These are phyloP conservation scores for Sarcophaga bullata DNA, from an alignment of 1,140 invertebrate genomes.

Conservation along the genomic window DNA sequence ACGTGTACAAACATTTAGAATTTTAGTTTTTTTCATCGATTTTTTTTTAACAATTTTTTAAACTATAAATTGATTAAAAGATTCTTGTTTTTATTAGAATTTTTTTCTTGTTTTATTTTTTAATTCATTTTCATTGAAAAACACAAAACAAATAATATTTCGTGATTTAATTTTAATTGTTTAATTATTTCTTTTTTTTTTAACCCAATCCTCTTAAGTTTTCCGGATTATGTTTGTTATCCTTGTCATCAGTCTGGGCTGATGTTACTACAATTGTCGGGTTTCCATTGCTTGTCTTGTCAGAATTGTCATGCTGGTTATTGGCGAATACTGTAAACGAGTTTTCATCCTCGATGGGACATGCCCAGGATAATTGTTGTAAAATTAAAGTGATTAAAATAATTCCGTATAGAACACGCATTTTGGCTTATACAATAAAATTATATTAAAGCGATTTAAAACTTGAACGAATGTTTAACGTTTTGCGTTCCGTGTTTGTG, in stretches of 20 bases:
- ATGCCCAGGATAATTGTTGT: conserved; percentile 16
- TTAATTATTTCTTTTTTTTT: conserved; percentile 1
- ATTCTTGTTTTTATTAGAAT: no score
- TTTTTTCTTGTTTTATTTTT: no score
- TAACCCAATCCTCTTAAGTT: conserved; percentile 26
- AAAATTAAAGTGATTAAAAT: conserved; percentile 11
- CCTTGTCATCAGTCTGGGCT: neutral
- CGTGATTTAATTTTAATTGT: neutral
- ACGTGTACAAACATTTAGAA: no score
- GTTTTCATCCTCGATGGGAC: neutral
- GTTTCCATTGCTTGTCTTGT: neutral
- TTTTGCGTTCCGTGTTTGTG: neutral
- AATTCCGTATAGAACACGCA: neutral
- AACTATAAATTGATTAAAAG: no score
- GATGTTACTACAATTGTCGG: no score
- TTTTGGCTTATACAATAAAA: neutral
- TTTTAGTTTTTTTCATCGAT: no score
- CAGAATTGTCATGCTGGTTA: no score
- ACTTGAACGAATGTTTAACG: neutral
- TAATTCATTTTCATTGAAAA: no score
- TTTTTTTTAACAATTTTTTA: no score
- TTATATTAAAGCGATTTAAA: neutral
- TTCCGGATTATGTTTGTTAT: conserved; percentile 10
- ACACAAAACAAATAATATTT: no score
- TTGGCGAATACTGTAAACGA: neutral